These are phyloP conservation scores for Agrotis ipsilon DNA, from an alignment of 2,888 invertebrate species.

Conservation along the genomic window DNA sequence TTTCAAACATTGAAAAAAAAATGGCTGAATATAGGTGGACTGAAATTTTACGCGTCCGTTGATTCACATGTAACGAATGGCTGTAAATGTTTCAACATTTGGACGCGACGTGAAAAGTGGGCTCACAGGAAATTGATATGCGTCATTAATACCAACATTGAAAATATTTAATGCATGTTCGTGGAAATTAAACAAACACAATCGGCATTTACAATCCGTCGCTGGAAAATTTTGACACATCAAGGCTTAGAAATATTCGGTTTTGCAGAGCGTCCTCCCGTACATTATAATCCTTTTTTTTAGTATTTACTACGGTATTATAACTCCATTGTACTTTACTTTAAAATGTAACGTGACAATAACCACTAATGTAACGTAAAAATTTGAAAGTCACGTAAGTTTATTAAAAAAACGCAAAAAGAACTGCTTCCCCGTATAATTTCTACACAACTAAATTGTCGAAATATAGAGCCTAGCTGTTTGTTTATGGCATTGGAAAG, in stretches of 20 bases:
- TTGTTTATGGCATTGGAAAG: no score
- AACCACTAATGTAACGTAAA: no score
- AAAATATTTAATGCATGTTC: slow-evolving; percentile 34
- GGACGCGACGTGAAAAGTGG: slow-evolving; percentile 43
- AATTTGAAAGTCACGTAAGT: no score
- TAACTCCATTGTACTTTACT: no score
- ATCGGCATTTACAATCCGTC: background rate
- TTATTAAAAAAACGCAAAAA: no score
- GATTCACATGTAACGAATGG: slow-evolving; percentile 36
- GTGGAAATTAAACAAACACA: slow-evolving; percentile 20
- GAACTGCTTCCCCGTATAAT: no score
- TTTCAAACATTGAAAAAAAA: slow-evolving; percentile 22
- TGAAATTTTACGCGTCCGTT: slow-evolving; percentile 38
- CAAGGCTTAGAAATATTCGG: background rate
- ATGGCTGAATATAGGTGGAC: slow-evolving; percentile 1
- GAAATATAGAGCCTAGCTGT: no score
- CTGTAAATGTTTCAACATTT: slow-evolving; percentile 53
- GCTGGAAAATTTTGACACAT: background rate
- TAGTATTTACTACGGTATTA: no score
- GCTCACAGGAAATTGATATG: slow-evolving; percentile 38
- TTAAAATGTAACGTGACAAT: no score
- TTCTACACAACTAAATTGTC: no score
- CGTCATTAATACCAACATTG: slow-evolving; percentile 37
- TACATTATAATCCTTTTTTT: background rate
- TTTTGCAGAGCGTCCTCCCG: background rate